A percentile compares a stretch with the other conserved stretches of the same genome.
phyloP scores from a whole-genome alignment of 2,888 invertebrate genomes.

The Microchrysa polita region DNA sequence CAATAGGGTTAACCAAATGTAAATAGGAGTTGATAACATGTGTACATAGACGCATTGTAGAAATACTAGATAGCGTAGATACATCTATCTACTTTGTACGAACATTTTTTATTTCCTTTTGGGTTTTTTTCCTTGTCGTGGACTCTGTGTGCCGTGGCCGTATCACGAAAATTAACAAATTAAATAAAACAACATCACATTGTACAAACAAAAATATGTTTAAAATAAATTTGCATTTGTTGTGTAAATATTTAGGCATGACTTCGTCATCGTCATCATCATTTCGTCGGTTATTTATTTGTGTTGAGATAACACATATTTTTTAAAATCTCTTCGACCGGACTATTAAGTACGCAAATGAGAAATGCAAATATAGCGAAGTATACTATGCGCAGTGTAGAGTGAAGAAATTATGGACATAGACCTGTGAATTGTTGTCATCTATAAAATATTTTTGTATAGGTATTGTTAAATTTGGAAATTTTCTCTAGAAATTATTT shows the following conservation, averaged over 20 bases:
- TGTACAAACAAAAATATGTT: background rate
- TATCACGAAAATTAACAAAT: background rate
- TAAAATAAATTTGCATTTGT: conserved; percentile 29
- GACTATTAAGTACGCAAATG: conserved; percentile 27
- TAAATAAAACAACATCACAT: background rate
- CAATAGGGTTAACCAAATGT: conserved; percentile 17
- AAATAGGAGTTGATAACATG: background rate
- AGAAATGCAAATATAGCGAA: conserved; percentile 15
- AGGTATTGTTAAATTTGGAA: too few relatives aligned
- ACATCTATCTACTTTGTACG: too few relatives aligned
- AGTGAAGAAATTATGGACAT: too few relatives aligned
- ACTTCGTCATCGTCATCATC: conserved; percentile 4
- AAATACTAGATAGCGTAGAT: too few relatives aligned
- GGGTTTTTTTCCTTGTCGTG: too few relatives aligned
- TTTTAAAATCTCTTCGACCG: conserved; percentile 4
- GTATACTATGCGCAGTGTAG: too few relatives aligned
- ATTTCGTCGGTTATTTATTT: conserved; percentile 24
- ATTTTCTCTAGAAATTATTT: too few relatives aligned
- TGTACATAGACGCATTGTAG: too few relatives aligned
- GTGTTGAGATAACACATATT: conserved; percentile 6
- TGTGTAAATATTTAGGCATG: conserved; percentile 16
- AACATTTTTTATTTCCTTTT: too few relatives aligned
- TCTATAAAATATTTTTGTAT: too few relatives aligned
- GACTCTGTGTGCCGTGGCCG: too few relatives aligned
- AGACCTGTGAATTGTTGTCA: too few relatives aligned